Evolutionary conservation across 1,140 invertebrate genomes (phyloP), one percentile per base, ranked within the genome.

Genomic region (Atopsyche davidsoni): DNA sequence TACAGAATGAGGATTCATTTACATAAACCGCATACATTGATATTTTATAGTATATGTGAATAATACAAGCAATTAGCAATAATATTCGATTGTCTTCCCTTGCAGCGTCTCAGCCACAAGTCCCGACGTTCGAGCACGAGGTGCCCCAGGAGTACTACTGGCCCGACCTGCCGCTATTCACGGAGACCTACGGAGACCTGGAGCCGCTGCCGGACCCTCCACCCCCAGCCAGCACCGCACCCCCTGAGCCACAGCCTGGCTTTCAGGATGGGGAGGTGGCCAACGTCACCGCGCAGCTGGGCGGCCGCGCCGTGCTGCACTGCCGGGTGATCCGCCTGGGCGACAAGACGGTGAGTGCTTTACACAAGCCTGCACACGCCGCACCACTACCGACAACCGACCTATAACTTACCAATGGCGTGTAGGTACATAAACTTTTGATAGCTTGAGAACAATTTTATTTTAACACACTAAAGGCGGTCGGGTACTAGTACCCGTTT

Each of bases 261-360:
- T 79, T 79, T 60, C 70, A 76, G 46, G 75, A 77, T 61, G 56
- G 56, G 2, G 63, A 68, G 10, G 67, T 70, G 36, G 72, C 68
- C 46, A 82, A 81, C 62, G 67, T 83, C 54, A 82, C 80, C 0
- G 77, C 77, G 2, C 79, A 81, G 39, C 69, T 81, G 3, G 80
- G 79, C 3, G 71, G 75, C n/a, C 67, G 75, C 18, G 78, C 78
- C 6, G 71, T 79, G 56, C 70, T 83, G 57, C 77, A 81, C 58
- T 83, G 81, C 59, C 67, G 75, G 51, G 77, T 83, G 17, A 76
- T 80, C 53, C 73, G 80, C 59, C 70, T 83, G n/a, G 72, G 75
- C 24, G 75, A 80, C 53, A 76, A 78, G 34, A 81, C 77, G 66
- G 80, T 82, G 60, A 71, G 73, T 66, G 35, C 9, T 11, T 38